Conservation (phyloP, 2,113 vertebrate genomes). For the Mustelus asterias region DNA sequence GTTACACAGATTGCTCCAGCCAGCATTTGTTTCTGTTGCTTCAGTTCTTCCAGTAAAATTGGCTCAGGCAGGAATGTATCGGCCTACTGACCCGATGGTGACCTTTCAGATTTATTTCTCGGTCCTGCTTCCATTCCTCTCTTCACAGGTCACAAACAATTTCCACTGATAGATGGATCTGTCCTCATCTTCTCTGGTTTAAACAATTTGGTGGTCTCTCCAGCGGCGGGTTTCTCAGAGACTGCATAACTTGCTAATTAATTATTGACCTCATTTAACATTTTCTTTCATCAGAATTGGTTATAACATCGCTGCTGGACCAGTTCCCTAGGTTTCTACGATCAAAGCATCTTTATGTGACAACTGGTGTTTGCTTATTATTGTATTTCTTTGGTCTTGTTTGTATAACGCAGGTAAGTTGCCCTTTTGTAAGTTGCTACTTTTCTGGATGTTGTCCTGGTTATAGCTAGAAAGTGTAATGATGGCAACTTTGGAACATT, state of each 20-base stretch:
- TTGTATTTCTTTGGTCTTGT: not conserved
- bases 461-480: too few species aligned
- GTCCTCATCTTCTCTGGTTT: not conserved
- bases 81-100: too few species aligned
- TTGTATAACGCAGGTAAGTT: not conserved
- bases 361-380: not conserved
- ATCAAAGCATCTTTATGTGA: not conserved
- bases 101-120: too few species aligned
- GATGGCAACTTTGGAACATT: too few species aligned
- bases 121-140: not conserved
- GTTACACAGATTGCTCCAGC: too few species aligned
- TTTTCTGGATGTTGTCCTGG: not conserved
- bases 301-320: constrained; percentile 52
- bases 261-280: not conserved
- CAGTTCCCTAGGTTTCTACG: not conserved
- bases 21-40: too few species aligned
- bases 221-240: not conserved
- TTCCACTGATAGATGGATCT: not conserved
- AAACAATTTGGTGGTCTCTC: not conserved
- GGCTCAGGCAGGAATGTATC: too few species aligned
- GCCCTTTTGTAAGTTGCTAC: not conserved
- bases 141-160: not conserved
- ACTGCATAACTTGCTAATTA: not conserved
- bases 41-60: too few species aligned
- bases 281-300: constrained; percentile 65